These are phyloP conservation scores for Syritta pipiens DNA, from an alignment of 2,888 invertebrate species.

Conservation along the genomic window DNA sequence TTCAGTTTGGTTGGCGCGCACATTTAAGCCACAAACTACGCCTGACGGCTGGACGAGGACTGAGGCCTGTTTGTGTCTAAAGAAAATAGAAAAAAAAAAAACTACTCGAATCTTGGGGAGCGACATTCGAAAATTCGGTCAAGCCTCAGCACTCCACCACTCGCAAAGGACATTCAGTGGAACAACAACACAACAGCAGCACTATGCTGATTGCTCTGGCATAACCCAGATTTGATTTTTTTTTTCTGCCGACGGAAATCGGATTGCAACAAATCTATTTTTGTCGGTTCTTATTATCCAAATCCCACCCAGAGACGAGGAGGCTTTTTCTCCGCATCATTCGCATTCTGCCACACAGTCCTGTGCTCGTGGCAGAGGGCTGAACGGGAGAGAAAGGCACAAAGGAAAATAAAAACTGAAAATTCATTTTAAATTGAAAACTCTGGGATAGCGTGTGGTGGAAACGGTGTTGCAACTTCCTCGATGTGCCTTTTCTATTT, in stretches of 20 bases:
- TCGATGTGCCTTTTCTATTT: slow-evolving; percentile 23
- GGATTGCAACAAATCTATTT: slow-evolving; percentile 67
- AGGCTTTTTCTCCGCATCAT: background rate
- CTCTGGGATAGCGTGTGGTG: background rate
- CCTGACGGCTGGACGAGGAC: slow-evolving; percentile 32
- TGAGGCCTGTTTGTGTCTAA: slow-evolving; percentile 32
- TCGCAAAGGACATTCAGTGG: slow-evolving; percentile 33
- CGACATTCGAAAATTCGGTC: slow-evolving; percentile 55
- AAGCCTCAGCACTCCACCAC: slow-evolving; percentile 38
- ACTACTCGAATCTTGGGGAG: background rate
- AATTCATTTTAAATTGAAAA: slow-evolving; percentile 41
- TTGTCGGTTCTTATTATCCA: slow-evolving; percentile 41
- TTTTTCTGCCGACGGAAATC: slow-evolving; percentile 47
- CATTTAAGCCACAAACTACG: slow-evolving; percentile 27
- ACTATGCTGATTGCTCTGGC: slow-evolving; percentile 58
- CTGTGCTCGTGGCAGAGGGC: background rate
- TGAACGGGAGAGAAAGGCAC: background rate
- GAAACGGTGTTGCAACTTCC: slow-evolving; percentile 7
- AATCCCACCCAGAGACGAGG: slow-evolving; percentile 3
- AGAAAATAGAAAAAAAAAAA: background rate
- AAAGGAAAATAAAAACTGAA: slow-evolving; percentile 20
- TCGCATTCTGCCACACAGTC: no score
- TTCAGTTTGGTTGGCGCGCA: slow-evolving; percentile 14
- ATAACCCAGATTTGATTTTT: slow-evolving; percentile 47
- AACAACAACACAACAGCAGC: slow-evolving; percentile 28